Evolutionary conservation across 2,113 vertebrate species (phyloP).

Genomic region (Calonectris borealis): DNA sequence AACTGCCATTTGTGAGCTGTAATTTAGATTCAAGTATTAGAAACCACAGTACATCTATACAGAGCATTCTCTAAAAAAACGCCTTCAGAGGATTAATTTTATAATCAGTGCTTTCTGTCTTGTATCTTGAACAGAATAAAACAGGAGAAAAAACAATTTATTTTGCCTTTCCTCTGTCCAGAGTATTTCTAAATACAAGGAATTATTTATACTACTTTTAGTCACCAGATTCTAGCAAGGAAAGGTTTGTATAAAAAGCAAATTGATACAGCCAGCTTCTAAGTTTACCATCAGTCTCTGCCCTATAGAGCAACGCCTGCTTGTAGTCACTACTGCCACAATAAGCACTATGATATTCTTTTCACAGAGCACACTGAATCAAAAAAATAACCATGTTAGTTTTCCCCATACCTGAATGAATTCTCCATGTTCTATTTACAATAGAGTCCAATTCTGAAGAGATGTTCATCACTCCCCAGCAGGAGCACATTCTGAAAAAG

Average conservation of each 20-base stretch:
- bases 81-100: neutral
- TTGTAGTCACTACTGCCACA: neutral
- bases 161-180: neutral
- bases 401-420: neutral
- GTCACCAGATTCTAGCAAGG: neutral
- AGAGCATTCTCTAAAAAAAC: neutral
- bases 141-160: neutral
- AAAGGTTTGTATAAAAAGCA: neutral
- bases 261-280: neutral
- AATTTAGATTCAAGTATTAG: constrained; percentile 16
- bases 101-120: neutral
- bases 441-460: neutral
- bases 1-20: neutral
- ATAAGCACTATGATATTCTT: neutral
- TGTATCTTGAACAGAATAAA: neutral
- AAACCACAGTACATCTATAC: neutral
- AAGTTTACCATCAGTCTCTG: neutral
- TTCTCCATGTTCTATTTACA: neutral
- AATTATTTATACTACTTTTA: neutral
- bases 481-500: neutral
- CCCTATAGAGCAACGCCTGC: neutral
- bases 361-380: neutral
- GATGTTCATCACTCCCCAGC: neutral
- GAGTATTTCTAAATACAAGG: neutral
- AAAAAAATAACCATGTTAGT: neutral